Base-by-base conservation (phyloP, 2,888 invertebrate genomes). In the Conus canariensis region DNA sequence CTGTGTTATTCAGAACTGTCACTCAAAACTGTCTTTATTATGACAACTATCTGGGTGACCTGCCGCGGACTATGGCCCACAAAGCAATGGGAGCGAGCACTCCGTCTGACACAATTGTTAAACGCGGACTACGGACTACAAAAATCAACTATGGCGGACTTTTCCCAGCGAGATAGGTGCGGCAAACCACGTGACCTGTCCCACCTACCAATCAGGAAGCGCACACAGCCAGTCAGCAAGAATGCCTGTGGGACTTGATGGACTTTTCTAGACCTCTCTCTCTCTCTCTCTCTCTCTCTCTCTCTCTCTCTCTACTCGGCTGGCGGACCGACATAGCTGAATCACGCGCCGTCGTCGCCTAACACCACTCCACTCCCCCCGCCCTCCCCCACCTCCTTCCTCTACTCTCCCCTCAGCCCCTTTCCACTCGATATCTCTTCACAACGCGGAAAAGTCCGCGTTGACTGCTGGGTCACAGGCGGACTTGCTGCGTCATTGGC, bases 261-360 rank as follows among this genome's bases (percentile, higher is more conserved):
- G 77, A 88, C 60, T 88, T 77, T 59, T 87, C 87, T 87, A n/a
- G 60, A 22, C 59, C 25, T 3, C 45, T 4, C 45, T 4, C 45
- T 45, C 45, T 45, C 2, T 45, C 45, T 45, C 45, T 45, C 45
- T 45, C 45, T 45, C 45, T 45, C 45, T 45, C 45, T 45, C 45
- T 3, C 45, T 30, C 30, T 30, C 30, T 30, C 30, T 30, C 30
- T 30, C 30, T 30, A 60, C n/a, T 22, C 60, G 22, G 58, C 67
- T 87, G 67, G 60, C 87, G 60, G 64, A 64, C 64, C n/a, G 64
- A 64, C 30, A 67, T 7, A 19, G 60, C 87, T 87, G 67, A 64
- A 16, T 70, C 87, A 56, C 14, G 64, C 12, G 16, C 10, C 64
- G 16, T 64, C 1, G 45, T 45, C 45, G 1, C 45, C 45, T 45